Evolutionary conservation across 2,113 vertebrate species (phyloP), one percentile per base, ranked within the genome.

Genomic region (Meriones unguiculatus): DNA sequence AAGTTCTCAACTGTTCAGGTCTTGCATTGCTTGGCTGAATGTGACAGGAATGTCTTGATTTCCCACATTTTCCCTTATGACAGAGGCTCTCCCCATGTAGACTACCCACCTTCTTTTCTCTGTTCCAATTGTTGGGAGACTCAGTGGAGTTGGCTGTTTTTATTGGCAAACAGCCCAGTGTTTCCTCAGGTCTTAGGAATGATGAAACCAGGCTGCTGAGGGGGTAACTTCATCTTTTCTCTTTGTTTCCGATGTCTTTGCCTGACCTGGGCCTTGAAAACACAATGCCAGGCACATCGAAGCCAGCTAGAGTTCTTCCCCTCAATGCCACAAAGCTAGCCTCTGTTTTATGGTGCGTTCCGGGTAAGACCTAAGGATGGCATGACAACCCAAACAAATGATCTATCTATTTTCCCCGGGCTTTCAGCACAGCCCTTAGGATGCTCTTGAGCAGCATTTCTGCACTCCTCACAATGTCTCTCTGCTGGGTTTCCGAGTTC

Each of bases 1-100:
- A 93, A 94, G 86, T 85, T 93, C 93, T 97, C 94, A 93, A 87
- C 97, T 97, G 91, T 96, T 96, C 64, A 72, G 89, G 87, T 97
- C 94, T 96, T 59, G 50, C 82, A 15, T 32, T 72, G 81, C 24
- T 90, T 90, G 76, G 73, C 76, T 80, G 92, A 89, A 59, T 70
- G 70, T 84, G 1, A 1, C 10, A 46, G 93, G 94, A 62, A 28
- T 17, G 22, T 38, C 54, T 52, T 69, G n/a, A 59, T 65, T 88
- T 90, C 72, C 32, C 57, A 25, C 50, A 32, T 67, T 30, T 80
- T 85, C 28, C 70, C 81, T 70, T 38, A 11, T 5, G 59, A 75
- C 50, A 77, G n/a, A 89, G 46, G 17, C 67, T 81, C 92, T 38
- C 22, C 1, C 7, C 7, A 46, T 87, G 52, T 59, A 91, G 77